phyloP scores from a whole-genome alignment of 2,888 invertebrate species.

The Ormyrus labotus region DNA sequence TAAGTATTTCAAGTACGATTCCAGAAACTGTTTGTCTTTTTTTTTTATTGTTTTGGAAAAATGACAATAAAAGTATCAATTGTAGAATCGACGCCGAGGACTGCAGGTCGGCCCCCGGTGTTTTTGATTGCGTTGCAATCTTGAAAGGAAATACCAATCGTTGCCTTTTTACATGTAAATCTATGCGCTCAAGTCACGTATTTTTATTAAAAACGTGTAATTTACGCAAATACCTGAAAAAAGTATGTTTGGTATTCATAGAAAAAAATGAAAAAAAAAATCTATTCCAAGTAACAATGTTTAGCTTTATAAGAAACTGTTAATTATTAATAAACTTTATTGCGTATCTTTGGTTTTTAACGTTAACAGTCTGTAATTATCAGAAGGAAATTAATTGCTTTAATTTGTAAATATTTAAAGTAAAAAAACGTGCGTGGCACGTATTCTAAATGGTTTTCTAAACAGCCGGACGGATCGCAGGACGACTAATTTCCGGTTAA shows the following conservation, averaged over 20 bases:
- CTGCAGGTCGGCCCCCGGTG: constrained; percentile 30
- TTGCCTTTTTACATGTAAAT: constrained; percentile 22
- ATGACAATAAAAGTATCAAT: constrained; percentile 17
- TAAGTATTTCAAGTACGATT: constrained; percentile 28
- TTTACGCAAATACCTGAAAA: background rate
- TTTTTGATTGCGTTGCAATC: constrained; percentile 4
- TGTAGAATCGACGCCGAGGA: background rate
- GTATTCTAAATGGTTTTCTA: constrained; percentile 17
- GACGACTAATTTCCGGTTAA: constrained; percentile 36
- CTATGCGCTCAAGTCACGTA: background rate
- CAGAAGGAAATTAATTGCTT: background rate
- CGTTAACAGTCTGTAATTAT: background rate
- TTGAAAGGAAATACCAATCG: background rate
- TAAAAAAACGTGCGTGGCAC: background rate
- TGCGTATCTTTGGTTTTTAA: background rate
- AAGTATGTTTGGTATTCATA: background rate
- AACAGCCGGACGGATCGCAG: constrained; percentile 29
- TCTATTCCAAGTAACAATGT: constrained; percentile 14
- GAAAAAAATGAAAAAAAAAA: background rate
- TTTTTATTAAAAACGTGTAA: background rate
- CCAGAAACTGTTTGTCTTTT: background rate
- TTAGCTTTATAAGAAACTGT: constrained; percentile 7
- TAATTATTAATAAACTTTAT: constrained; percentile 3
- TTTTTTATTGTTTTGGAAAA: background rate
- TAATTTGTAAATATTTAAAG: constrained; percentile 24